A percentile compares a stretch with the other conserved stretches of the same genome.
Evolutionary conservation across 2,888 invertebrate genomes (phyloP).

Genomic region (Sphaerophoria taeniata): DNA sequence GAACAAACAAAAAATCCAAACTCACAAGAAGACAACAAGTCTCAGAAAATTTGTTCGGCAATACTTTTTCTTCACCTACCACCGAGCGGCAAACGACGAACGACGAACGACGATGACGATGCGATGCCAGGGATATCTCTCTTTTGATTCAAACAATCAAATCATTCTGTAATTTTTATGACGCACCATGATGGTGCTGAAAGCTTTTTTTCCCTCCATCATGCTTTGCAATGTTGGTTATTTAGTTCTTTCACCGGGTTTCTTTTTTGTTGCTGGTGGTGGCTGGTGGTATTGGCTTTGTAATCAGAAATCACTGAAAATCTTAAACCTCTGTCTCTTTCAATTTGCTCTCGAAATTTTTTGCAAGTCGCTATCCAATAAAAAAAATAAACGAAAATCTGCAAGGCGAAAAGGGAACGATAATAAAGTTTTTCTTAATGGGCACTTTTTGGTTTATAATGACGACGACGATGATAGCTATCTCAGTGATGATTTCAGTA

Average conservation of each 20-base stretch:
- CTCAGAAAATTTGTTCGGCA: slow-evolving; percentile 30
- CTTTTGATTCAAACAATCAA: slow-evolving; percentile 72
- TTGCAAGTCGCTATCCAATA: background rate
- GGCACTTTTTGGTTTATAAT: slow-evolving; percentile 64
- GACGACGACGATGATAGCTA: slow-evolving; percentile 74
- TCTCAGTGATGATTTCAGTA: slow-evolving; percentile 48
- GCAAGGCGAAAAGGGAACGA: too few relatives aligned
- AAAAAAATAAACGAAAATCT: background rate
- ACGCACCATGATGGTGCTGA: slow-evolving; percentile 73
- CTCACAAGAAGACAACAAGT: background rate
- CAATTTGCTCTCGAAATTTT: slow-evolving; percentile 49
- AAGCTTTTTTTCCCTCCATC: slow-evolving; percentile 60
- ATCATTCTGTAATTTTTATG: slow-evolving; percentile 74
- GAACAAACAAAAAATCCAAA: background rate
- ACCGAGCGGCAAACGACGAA: too few relatives aligned
- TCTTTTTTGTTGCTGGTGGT: slow-evolving; percentile 19
- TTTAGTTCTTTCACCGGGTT: background rate
- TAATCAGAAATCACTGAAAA: slow-evolving; percentile 71
- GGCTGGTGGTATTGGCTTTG: slow-evolving; percentile 51
- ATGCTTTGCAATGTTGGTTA: background rate
- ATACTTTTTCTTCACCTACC: slow-evolving; percentile 15
- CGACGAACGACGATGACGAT: too few relatives aligned
- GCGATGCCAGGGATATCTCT: slow-evolving; percentile 53
- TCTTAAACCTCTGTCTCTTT: slow-evolving; percentile 63
- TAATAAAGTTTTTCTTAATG: slow-evolving; percentile 73